Evolutionary conservation across 1,140 invertebrate species (phyloP).

Genomic region (Penaeus vannamei): DNA sequence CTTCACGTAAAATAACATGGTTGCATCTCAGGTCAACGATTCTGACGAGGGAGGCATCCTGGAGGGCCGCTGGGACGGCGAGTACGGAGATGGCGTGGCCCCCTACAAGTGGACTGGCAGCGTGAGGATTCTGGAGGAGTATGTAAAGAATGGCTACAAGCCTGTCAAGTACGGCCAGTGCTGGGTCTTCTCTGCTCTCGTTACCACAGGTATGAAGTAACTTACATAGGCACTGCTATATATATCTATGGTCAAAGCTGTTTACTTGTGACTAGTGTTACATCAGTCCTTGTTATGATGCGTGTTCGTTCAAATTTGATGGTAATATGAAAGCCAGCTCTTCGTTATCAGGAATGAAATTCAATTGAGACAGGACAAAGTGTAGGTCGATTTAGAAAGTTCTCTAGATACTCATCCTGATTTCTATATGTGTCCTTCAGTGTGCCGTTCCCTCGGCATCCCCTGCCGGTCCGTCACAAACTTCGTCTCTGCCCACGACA

Average conservation of each 20-base stretch:
- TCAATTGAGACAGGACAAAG: too few species aligned
- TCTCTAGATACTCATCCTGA: too few species aligned
- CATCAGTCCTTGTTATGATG: background rate
- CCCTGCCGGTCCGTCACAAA: constrained; percentile 74
- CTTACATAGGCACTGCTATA: too few species aligned
- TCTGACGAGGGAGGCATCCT: constrained; percentile 81
- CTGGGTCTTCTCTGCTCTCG: constrained; percentile 84
- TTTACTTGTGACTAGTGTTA: background rate
- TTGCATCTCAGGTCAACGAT: constrained; percentile 77
- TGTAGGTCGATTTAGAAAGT: too few species aligned
- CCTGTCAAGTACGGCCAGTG: constrained; percentile 83
- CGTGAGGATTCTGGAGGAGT: constrained; percentile 78
- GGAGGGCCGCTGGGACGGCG: constrained; percentile 81
- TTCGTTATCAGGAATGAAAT: too few species aligned
- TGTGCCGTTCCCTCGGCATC: constrained; percentile 75
- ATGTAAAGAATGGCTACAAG: constrained; percentile 74
- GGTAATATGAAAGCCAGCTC: too few species aligned
- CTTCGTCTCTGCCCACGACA: constrained; percentile 75
- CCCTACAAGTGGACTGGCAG: constrained; percentile 80
- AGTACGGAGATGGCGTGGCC: constrained; percentile 80
- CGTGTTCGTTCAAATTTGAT: too few species aligned
- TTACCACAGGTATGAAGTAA: constrained; percentile 76
- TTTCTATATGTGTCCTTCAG: constrained; percentile 67
- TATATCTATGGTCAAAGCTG: background rate
- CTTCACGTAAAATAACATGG: background rate